These are phyloP conservation scores for Cryptus viduatorius DNA, from an alignment of 2,888 invertebrate species.

Conservation along the genomic window DNA sequence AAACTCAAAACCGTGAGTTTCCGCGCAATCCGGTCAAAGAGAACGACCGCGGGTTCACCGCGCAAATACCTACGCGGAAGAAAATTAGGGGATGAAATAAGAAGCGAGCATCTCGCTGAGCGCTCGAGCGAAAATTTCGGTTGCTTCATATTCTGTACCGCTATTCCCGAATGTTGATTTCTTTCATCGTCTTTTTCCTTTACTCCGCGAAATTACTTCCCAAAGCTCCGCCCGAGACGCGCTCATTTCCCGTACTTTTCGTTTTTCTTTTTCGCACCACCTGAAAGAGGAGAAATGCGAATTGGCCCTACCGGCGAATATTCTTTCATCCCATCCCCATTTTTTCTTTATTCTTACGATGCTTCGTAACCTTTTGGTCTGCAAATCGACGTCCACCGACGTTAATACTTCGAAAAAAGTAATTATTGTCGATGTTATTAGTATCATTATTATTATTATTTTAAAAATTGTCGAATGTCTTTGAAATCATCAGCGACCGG, in stretches of 20 bases:
- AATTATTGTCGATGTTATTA: too few species aligned
- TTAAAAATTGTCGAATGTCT: too few species aligned
- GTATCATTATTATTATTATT: too few species aligned
- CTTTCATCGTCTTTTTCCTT: conserved; percentile 30
- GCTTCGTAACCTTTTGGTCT: background rate
- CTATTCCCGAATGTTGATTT: background rate
- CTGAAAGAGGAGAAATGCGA: background rate
- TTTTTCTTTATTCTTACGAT: background rate
- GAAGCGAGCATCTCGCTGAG: background rate
- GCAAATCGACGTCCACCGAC: background rate
- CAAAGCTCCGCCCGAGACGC: conserved; percentile 48
- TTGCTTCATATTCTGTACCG: background rate
- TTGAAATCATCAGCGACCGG: too few species aligned
- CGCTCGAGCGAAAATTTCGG: background rate
- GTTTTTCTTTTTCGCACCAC: conserved; percentile 22
- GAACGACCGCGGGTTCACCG: background rate
- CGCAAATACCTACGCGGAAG: conserved; percentile 13
- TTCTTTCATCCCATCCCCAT: background rate
- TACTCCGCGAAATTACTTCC: conserved; percentile 58
- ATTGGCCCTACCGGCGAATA: conserved; percentile 1
- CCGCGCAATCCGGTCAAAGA: too few species aligned
- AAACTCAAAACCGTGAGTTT: too few species aligned
- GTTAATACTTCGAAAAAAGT: background rate
- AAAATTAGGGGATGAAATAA: conserved; percentile 47
- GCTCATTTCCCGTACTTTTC: conserved; percentile 48